A percentile compares a stretch with the other conserved stretches of the same genome.
Conservation (phyloP, 2,888 invertebrate genomes). For the Monochamus alternatus region DNA sequence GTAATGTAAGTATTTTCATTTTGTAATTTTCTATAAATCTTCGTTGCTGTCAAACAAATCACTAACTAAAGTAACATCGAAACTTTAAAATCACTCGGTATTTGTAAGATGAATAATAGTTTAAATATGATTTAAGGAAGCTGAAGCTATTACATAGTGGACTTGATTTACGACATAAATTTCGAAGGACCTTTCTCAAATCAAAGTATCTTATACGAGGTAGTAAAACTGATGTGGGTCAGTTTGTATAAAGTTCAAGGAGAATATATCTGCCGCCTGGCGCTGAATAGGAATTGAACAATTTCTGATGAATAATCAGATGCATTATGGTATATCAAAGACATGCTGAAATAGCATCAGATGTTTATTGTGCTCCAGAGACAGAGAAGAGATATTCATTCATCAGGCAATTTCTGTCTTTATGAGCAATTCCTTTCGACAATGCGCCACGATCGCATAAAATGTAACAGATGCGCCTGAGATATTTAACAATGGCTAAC, state of each 20-base stretch:
- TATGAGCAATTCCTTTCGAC: slow-evolving; percentile 33
- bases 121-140: too few species aligned
- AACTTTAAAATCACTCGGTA: too few species aligned
- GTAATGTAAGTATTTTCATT: too few species aligned
- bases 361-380: slow-evolving; percentile 6
- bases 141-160: too few species aligned
- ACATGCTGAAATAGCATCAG: not conserved
- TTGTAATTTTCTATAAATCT: too few species aligned
- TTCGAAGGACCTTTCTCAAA: not conserved
- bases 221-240: not conserved
- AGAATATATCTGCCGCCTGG: not conserved
- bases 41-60: too few species aligned
- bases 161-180: not conserved
- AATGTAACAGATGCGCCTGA: slow-evolving; percentile 5
- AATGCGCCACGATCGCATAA: slow-evolving; percentile 28
- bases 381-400: slow-evolving; percentile 9
- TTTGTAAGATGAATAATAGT: too few species aligned
- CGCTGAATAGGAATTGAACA: slow-evolving; percentile 4
- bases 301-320: not conserved
- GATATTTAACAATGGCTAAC: slow-evolving; percentile 25
- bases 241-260: slow-evolving; percentile 1
- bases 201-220: not conserved
- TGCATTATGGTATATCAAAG: not conserved
- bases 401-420: slow-evolving; percentile 12
- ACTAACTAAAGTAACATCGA: too few species aligned